These are phyloP conservation scores for Emydocephalus ijimae DNA, from an alignment of 2,113 vertebrate genomes.

Conservation along the genomic window DNA sequence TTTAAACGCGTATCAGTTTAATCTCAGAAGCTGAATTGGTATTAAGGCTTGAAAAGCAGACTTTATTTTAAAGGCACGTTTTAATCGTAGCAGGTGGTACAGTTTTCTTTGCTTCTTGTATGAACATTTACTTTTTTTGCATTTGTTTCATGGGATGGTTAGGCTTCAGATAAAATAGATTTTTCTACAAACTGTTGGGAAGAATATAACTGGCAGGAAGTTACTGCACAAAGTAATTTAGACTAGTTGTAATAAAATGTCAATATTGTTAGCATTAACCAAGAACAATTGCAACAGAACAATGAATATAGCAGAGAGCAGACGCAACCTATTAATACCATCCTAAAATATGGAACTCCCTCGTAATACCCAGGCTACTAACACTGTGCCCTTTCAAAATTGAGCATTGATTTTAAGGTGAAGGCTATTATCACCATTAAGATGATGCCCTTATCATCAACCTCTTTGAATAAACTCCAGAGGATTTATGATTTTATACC, in stretches of 20 bases:
- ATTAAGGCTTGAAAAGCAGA: slow-evolving; percentile 57
- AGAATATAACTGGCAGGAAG: slow-evolving; percentile 17
- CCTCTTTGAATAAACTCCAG: background rate
- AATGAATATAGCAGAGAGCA: slow-evolving; percentile 19
- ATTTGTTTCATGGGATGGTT: slow-evolving; percentile 52
- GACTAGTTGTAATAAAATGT: slow-evolving; percentile 11
- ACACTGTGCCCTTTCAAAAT: slow-evolving; percentile 43
- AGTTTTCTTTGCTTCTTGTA: slow-evolving; percentile 47
- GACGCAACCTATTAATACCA: slow-evolving; percentile 20
- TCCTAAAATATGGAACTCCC: background rate
- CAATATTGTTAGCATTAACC: slow-evolving; percentile 13
- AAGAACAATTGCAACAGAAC: slow-evolving; percentile 15
- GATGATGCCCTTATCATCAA: background rate
- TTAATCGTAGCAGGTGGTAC: slow-evolving; percentile 59
- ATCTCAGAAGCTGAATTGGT: slow-evolving; percentile 35
- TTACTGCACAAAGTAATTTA: slow-evolving; percentile 19
- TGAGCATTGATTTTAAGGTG: slow-evolving; percentile 29
- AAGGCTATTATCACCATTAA: background rate
- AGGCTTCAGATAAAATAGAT: slow-evolving; percentile 65
- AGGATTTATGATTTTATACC: slow-evolving; percentile 18
- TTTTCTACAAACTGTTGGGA: slow-evolving; percentile 54
- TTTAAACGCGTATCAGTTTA: slow-evolving; percentile 1
- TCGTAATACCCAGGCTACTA: slow-evolving; percentile 41
- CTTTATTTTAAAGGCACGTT: slow-evolving; percentile 59
- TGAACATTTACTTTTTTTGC: slow-evolving; percentile 57